Base-by-base conservation (phyloP, 2,888 invertebrate species). In the Polymixis lichenea region DNA sequence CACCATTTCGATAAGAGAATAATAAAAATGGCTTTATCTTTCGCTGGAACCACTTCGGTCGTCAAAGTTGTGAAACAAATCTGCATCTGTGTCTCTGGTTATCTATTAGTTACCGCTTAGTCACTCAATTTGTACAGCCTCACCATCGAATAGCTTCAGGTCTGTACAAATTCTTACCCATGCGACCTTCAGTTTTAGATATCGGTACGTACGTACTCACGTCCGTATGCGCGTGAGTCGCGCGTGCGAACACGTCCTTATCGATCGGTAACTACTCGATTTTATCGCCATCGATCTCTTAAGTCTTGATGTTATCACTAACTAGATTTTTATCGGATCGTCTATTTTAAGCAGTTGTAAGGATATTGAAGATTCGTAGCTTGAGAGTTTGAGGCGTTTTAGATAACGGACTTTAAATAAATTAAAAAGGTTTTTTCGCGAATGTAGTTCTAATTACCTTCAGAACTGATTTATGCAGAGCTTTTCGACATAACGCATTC, bases 171-270 rank as follows among this genome's bases (percentile, higher is more conserved):
- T 86, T 87, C 82, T 83, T 84, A n/a, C 62, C 28, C 19, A 82
- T 78, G 32, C 75, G 87, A 77, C 88, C 90, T 89, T 88, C 72
- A 32, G 74, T 62, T 67, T 72, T 83, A 74, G 73, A 86, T 80
- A 83, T 73, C 65, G 22, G 25, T 60, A 32, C 46, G 25, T 60
- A 38, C 46, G 72, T 78, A 77, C 77, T 78, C 80, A 80, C 74
- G 79, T 77, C 72, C 72, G 82, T 66, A 46, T 64, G 71, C 81
- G 81, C 88, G 75, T 75, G 83, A 81, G 80, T 70, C 60, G 71
- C 78, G 68, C 76, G 65, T 82, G 76, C 77, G 70, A 28, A 77
- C 87, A 88, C 83, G 85, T 88, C 75, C 71, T 80, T 83, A 85
- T 82, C 85, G 74, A 76, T 77, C 43, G n/a, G 67, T 78, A 81